A percentile compares a stretch with the other conserved stretches of the same genome.
phyloP scores from a whole-genome alignment of 2,797 vertebrate genomes.

The Pogonophryne albipinna region DNA sequence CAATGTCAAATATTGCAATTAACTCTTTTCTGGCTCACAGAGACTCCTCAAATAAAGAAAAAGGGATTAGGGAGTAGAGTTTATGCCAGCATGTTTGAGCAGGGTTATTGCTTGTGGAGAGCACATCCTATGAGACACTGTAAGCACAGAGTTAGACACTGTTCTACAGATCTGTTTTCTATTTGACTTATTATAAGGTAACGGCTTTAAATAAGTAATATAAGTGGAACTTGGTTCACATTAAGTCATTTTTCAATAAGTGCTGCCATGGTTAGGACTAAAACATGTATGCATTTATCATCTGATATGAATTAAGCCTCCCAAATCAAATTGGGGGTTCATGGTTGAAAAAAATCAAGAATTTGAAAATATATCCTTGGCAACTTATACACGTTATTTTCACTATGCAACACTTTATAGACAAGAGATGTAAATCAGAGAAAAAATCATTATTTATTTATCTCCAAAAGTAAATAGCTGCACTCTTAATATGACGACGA shows the following conservation, averaged over 20 bases:
- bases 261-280: too few species aligned
- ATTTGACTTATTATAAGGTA: neutral
- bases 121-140: neutral
- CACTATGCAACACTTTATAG: neutral
- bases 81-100: conserved; percentile 33
- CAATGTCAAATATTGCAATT: conserved; percentile 43
- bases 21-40: conserved; percentile 25
- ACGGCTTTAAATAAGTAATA: neutral
- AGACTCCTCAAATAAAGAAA: conserved; percentile 28
- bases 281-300: neutral
- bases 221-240: neutral
- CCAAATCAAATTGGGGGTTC: neutral
- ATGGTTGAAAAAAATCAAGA: neutral
- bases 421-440: neutral
- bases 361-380: neutral
- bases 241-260: neutral
- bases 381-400: neutral
- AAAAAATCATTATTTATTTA: accelerated
- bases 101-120: conserved; percentile 27
- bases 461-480: neutral
- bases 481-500: neutral
- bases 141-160: neutral
- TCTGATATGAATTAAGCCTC: neutral
- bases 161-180: neutral
- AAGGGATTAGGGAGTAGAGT: conserved; percentile 23